Evolutionary conservation across 64 coral and sea anemone genomes (phyloP).

Genomic region (Pocillopora damicornis): DNA sequence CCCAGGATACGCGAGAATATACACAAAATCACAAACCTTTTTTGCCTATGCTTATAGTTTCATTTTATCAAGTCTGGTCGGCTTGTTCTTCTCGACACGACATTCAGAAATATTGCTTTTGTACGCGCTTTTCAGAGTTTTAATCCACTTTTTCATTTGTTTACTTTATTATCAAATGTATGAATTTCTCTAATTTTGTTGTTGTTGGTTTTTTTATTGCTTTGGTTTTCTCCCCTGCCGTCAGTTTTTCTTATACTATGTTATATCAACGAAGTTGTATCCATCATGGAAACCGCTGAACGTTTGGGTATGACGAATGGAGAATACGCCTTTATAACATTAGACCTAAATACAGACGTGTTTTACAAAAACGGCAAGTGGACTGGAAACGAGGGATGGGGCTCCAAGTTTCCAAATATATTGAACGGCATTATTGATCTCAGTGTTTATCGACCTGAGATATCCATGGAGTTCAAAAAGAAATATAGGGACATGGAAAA

Average conservation of each 20-base stretch:
- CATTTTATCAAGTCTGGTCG: too few species aligned
- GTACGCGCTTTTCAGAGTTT: too few species aligned
- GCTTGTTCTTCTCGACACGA: too few species aligned
- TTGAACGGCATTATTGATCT: slow-evolving; percentile 74
- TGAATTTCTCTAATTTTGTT: too few species aligned
- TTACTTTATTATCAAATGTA: too few species aligned
- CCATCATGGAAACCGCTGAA: slow-evolving; percentile 56
- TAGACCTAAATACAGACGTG: slow-evolving; percentile 65
- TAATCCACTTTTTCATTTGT: too few species aligned
- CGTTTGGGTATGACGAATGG: slow-evolving; percentile 62
- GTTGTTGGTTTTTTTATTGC: too few species aligned
- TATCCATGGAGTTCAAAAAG: slow-evolving; percentile 40
- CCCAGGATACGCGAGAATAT: too few species aligned
- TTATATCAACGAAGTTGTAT: slow-evolving; percentile 50
- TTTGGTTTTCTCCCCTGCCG: background rate
- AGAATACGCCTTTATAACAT: slow-evolving; percentile 62
- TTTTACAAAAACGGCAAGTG: slow-evolving; percentile 47
- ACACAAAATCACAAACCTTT: too few species aligned
- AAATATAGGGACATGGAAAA: slow-evolving; percentile 43
- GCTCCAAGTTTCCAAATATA: slow-evolving; percentile 31
- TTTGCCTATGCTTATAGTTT: too few species aligned
- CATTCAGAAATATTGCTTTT: too few species aligned
- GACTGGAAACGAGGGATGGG: slow-evolving; percentile 67
- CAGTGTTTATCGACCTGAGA: slow-evolving; percentile 52
- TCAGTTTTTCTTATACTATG: slow-evolving; percentile 70